Base-by-base conservation (phyloP, 2,113 vertebrate species). In the Chionis minor region DNA sequence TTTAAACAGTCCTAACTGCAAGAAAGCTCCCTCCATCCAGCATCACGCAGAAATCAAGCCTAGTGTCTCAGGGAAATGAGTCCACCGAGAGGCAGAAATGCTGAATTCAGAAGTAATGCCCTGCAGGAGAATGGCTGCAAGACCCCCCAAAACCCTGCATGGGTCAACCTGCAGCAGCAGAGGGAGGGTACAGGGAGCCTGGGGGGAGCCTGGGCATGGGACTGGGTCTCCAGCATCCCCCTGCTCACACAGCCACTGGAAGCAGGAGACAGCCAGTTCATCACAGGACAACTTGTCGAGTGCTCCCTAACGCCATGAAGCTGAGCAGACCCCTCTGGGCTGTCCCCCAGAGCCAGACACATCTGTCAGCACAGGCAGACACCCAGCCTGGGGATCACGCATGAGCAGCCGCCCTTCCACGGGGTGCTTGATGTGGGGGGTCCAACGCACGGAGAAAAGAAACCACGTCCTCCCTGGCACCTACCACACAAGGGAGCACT, bases 391-490 rank as follows among this genome's bases (percentile, higher is more conserved):
- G 28, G 55, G 22, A 38, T 12, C 10, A 32, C 0, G 0, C 2
- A 8, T 0, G 7, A 59, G 40, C 75, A 69, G 75, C 14, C 10
- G 2, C 10, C 24, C 10, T 45, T 9, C 45, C 22, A 14, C 2
- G 2, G 17, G 28, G 24, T n/a, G 63, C 32, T 56, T 33, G 12
- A 2, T 0, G 24, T 5, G 12, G 42, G 21, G 44, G 11, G 2
- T 61, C 28, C 14, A 47, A 56, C 0, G 0, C 20, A 7, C 2
- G 2, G 23, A 54, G 40, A 24, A 55, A 51, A 47, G 45, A 44
- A 74, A 42, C 22, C 0, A 0, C 33, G 10, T 14, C 32, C 44
- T 44, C 7, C n/a, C 27, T 42, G n/a, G 17, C 10, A 38, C 14
- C n/a, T 38, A 38, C 38, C 18, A 44, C 44, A 44, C 44, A 44